Conservation (phyloP, 2,888 invertebrate species). For the Leucophenga montana region DNA sequence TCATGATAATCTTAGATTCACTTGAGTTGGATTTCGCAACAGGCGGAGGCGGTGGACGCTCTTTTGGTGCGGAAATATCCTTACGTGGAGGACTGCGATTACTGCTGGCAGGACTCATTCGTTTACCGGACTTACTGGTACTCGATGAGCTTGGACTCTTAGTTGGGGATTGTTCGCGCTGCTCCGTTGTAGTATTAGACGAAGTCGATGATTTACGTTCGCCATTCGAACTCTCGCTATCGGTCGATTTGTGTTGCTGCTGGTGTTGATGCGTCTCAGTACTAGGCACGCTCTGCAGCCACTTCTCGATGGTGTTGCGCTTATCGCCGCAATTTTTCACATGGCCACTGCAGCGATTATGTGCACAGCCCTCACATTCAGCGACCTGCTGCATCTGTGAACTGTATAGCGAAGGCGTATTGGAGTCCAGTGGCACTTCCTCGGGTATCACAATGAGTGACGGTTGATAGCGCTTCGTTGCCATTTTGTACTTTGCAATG, state of each 20-base stretch:
- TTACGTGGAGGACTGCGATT: slow-evolving; percentile 46
- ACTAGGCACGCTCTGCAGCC: slow-evolving; percentile 82
- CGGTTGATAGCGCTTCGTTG: slow-evolving; percentile 85
- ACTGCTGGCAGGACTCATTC: slow-evolving; percentile 30
- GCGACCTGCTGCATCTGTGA: slow-evolving; percentile 72
- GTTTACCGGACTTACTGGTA: background rate
- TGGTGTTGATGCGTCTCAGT: slow-evolving; percentile 51
- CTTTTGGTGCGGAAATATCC: slow-evolving; percentile 65
- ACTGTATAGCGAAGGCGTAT: slow-evolving; percentile 73
- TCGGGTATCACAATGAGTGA: slow-evolving; percentile 87
- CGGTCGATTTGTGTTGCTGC: background rate
- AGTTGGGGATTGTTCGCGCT: slow-evolving; percentile 33
- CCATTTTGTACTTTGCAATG: slow-evolving; percentile 91
- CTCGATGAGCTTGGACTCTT: slow-evolving; percentile 32
- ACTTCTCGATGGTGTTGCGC: slow-evolving; percentile 82
- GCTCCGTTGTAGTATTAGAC: background rate
- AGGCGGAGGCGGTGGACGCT: slow-evolving; percentile 70
- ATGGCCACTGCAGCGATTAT: slow-evolving; percentile 61
- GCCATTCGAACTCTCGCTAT: background rate
- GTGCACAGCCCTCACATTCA: slow-evolving; percentile 53
- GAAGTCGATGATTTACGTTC: slow-evolving; percentile 26
- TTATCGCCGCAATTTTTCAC: slow-evolving; percentile 78
- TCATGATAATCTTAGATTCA: slow-evolving; percentile 11
- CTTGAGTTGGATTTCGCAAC: slow-evolving; percentile 11
- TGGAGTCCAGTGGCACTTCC: slow-evolving; percentile 74